These are phyloP conservation scores for Leucoptera coffeella DNA, from an alignment of 2,888 invertebrate species.

Conservation along the genomic window DNA sequence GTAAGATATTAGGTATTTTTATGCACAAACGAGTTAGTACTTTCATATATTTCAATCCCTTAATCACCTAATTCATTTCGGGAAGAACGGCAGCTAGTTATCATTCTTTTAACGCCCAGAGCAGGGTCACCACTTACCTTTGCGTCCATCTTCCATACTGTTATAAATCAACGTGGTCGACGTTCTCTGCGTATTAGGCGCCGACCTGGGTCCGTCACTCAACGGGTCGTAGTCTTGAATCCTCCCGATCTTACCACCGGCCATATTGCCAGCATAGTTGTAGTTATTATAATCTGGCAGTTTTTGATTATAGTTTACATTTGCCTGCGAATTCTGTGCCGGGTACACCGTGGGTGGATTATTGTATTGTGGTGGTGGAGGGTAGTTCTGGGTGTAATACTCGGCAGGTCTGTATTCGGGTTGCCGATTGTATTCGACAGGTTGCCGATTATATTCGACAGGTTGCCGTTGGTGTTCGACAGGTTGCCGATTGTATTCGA, in stretches of 20 bases:
- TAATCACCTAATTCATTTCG: too few species aligned
- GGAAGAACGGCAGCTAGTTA: too few species aligned
- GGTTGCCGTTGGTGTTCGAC: slow-evolving; percentile 8
- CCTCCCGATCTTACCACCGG: slow-evolving; percentile 65
- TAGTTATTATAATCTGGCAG: too few species aligned
- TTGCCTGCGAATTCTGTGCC: slow-evolving; percentile 15
- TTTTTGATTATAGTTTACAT: slow-evolving; percentile 13
- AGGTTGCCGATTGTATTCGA: slow-evolving; percentile 7
- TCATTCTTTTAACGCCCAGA: too few species aligned
- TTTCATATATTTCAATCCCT: too few species aligned
- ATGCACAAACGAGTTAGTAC: too few species aligned
- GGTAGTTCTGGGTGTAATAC: slow-evolving; percentile 6
- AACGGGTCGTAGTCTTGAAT: slow-evolving; percentile 78
- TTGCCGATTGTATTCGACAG: slow-evolving; percentile 7
- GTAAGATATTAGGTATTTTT: too few species aligned
- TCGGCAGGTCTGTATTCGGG: slow-evolving; percentile 10
- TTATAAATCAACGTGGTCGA: slow-evolving; percentile 83
- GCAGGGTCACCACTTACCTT: too few species aligned
- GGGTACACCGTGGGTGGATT: slow-evolving; percentile 8
- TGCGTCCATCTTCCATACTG: slow-evolving; percentile 34
- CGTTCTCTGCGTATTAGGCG: slow-evolving; percentile 69
- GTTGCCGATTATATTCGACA: slow-evolving; percentile 7
- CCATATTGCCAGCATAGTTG: too few species aligned
- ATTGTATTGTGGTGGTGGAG: slow-evolving; percentile 9
- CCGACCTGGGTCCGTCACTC: slow-evolving; percentile 61